Conservation (phyloP, 2,888 invertebrate genomes). For the Tinea pellionella region DNA sequence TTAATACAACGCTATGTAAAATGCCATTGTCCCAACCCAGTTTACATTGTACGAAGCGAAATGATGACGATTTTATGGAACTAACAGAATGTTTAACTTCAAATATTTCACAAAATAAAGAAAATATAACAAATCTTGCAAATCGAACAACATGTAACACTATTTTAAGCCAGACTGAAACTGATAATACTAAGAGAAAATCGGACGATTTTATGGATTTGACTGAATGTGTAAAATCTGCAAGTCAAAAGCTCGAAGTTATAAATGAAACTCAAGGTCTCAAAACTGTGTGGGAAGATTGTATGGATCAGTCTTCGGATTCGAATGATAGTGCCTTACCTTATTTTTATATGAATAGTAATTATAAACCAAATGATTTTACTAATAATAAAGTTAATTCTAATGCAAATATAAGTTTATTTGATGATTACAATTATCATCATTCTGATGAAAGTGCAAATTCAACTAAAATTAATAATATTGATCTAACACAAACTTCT, state of each 20-base stretch:
- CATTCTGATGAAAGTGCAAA: conserved; percentile 27
- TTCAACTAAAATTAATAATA: not conserved
- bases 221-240: conserved; percentile 36
- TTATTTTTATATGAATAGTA: conserved; percentile 20
- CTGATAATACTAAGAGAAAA: conserved; percentile 27
- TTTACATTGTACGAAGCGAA: conserved; percentile 18
- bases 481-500: conserved; percentile 2
- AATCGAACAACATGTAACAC: too few species aligned
- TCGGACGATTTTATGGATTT: conserved; percentile 50
- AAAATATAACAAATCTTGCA: not conserved
- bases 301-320: conserved; percentile 39
- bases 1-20: not conserved
- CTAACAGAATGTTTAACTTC: not conserved
- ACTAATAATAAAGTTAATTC: not conserved
- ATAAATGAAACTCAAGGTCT: conserved; percentile 24
- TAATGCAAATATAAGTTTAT: conserved; percentile 16
- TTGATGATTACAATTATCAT: conserved; percentile 33
- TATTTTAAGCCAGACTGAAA: not conserved
- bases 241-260: conserved; percentile 18
- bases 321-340: conserved; percentile 35
- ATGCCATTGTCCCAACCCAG: not conserved
- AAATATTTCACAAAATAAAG: not conserved
- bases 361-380: too few species aligned
- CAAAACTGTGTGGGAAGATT: conserved; percentile 16
- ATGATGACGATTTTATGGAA: conserved; percentile 19